Conservation (phyloP, 2,888 invertebrate genomes). For the Caenorhabditis japonica region DNA sequence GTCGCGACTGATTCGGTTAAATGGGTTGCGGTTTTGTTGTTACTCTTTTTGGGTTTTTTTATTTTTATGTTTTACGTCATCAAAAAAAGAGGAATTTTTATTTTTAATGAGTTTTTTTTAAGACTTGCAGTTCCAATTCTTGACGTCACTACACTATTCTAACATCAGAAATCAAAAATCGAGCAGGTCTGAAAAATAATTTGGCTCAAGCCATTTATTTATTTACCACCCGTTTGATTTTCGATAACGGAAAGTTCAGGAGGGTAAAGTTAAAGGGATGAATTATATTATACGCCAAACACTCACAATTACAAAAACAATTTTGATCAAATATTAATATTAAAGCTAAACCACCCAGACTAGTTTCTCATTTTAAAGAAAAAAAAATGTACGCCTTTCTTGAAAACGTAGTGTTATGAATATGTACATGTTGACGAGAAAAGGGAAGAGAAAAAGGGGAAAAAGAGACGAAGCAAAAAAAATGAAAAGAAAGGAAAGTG, state of each 20-base stretch:
- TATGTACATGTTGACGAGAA: slow-evolving; percentile 24
- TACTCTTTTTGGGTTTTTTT: no score
- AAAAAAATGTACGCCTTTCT: no score
- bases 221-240: slow-evolving; percentile 13
- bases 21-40: no score
- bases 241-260: slow-evolving; percentile 15
- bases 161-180: slow-evolving; percentile 21
- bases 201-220: no score
- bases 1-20: neutral
- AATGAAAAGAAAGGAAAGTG: slow-evolving; percentile 14
- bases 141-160: slow-evolving; percentile 12
- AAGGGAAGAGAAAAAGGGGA: slow-evolving; percentile 17
- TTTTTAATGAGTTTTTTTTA: neutral
- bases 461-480: slow-evolving; percentile 6
- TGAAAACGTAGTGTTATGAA: slow-evolving; percentile 41
- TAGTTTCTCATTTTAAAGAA: slow-evolving; percentile 4
- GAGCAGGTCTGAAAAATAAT: slow-evolving; percentile 15
- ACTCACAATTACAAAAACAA: no score
- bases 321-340: slow-evolving; percentile 50
- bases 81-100: no score
- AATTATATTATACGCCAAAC: no score
- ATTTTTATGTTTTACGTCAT: no score
- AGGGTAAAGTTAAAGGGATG: no score
- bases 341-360: slow-evolving; percentile 20
- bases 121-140: neutral